Base-by-base conservation (phyloP, 2,797 vertebrate genomes). In the Linurgus olivaceus region DNA sequence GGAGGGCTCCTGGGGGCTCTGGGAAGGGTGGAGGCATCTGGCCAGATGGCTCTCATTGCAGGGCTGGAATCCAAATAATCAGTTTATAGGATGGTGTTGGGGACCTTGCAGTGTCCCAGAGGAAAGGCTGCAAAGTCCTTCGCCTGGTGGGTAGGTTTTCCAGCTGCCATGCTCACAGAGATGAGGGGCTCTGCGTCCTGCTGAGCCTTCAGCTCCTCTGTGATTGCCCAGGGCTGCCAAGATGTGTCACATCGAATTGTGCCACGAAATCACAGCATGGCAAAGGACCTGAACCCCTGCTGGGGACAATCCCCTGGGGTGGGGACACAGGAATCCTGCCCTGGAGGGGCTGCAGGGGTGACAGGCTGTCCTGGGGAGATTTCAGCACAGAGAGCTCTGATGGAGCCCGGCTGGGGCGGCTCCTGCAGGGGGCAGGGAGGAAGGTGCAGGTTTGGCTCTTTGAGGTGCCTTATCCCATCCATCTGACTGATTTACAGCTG, bases 191-290 rank as follows among this genome's bases (percentile, higher is more conserved):
- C 2, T 5, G 47, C n/a, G 3, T 54, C 33, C 59, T 7, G 17
- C 2, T 83, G 33, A 8, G 33, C 55, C 23, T 8, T 17, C n/a
- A 17, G 54, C 54, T 25, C 33, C 54, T 3, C 72, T 77, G 91
- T 7, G 61, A 23, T 52, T 71, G 90, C 82, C 55, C 19, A 11
- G 76, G 93, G 85, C 11, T 42, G 38, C 66, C 50, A 45, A 51
- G 95, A 65, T 11, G 3, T 17, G 81, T 38, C 78, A 91, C 94
- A 76, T 80, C 88, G 77, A 85, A 97, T 92, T 72, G 95, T 96
- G 95, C 93, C 94, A 7, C 33, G 68, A 38, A 75, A 63, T 93
- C 93, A 62, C 20, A 61, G 6, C 2, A 40, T 2, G 57, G 82
- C 55, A 37, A 48, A 65, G 63, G 63, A n/a, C 9, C 71, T 5